Evolutionary conservation across 2,797 vertebrate genomes (phyloP).

Genomic region (Peromyscus aztecus): DNA sequence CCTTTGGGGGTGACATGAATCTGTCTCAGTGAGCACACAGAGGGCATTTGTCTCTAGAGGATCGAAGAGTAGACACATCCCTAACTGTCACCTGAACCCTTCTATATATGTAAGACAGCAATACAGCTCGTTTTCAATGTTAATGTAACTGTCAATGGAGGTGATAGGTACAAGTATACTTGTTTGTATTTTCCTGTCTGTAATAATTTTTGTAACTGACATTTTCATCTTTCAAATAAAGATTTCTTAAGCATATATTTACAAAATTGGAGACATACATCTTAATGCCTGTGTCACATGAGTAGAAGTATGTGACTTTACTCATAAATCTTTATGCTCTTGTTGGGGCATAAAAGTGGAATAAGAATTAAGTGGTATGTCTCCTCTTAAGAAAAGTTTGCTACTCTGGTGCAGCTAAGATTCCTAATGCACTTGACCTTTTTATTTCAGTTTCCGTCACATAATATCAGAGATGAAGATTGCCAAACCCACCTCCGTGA

Average conservation of each 20-base stretch:
- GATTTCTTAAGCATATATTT: slow-evolving; percentile 45
- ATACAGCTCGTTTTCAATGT: not conserved
- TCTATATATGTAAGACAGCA: not conserved
- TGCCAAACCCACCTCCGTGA: slow-evolving; percentile 81
- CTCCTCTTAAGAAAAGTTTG: not conserved
- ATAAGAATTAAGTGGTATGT: slow-evolving; percentile 24
- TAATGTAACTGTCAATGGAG: not conserved
- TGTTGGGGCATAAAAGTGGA: slow-evolving; percentile 18
- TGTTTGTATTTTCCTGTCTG: slow-evolving; percentile 15
- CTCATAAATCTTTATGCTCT: not conserved
- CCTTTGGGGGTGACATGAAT: not conserved
- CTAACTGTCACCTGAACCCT: not conserved
- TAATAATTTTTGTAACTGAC: not conserved
- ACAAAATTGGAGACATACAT: slow-evolving; percentile 34
- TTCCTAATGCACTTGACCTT: slow-evolving; percentile 50
- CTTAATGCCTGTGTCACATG: not conserved
- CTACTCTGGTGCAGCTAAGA: not conserved
- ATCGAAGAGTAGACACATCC: not conserved
- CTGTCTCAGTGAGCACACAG: not conserved
- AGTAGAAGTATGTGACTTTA: slow-evolving; percentile 21
- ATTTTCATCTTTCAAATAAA: slow-evolving; percentile 56
- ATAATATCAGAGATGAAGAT: slow-evolving; percentile 95
- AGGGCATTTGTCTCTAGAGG: not conserved
- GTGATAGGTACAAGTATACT: not conserved
- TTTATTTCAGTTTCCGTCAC: slow-evolving; percentile 86